Evolutionary conservation across 64 coral and sea anemone genomes (phyloP), one percentile per base, ranked within the genome.

Genomic region (Porites lutea): DNA sequence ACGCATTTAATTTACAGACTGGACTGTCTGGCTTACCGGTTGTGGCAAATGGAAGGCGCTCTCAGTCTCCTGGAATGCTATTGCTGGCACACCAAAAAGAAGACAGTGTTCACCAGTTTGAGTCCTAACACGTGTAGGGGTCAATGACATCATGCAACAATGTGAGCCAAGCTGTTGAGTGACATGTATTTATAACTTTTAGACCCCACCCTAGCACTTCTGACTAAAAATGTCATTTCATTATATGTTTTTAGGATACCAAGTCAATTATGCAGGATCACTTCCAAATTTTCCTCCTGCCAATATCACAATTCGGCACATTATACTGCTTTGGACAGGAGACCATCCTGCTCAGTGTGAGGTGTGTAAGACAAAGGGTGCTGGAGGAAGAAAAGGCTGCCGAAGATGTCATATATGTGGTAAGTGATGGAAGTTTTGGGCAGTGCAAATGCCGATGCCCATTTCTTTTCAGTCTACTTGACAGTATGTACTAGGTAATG

Each of bases 231-330:
- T 73, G 71, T 73, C 20, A n/a, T 69, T 59, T 67, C 2, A 71
- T 86, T 86, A 71, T 86, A 21, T 86, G 65, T 63, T 47, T 60
- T 76, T 61, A 92, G 90, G 80, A 61, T 92, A 92, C 71, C 60
- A 63, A 74, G 79, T 92, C 68, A 62, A 87, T 43, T 93, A 87
- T 78, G 68, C 86, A 93, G 91, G 91, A 76, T 46, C 52, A 69
- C 18, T 93, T 64, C 82, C 64, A 65, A 75, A 53, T 37, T 79
- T 87, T 52, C 91, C 91, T 63, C 82, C 91, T 87, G 91, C 61
- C 46, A 67, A 93, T 27, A 93, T 78, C 47, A 93, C 71, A 73
- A 73, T 73, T 44, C 67, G 75, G 67, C 67, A 71, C 67, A 71
- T 71, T 21, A 21, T 71, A 19, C 4, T 89, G 18, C 10, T 79